Percentiles rank a stretch among this genome's conserved stretches.
Evolutionary conservation across 1,140 invertebrate species (phyloP).

Genomic region (Drosophila persimilis): DNA sequence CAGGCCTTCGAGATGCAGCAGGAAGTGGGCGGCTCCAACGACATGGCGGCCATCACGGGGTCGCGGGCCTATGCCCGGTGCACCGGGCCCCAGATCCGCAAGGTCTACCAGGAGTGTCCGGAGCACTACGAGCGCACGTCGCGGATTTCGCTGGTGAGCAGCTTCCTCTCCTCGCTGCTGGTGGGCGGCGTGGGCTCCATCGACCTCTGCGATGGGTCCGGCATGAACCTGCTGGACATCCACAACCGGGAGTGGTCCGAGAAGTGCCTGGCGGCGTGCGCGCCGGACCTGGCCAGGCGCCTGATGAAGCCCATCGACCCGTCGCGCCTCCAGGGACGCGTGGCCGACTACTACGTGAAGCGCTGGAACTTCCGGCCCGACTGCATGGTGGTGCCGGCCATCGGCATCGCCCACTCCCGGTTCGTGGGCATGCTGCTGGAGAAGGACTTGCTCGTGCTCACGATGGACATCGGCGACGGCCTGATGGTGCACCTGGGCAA

Average conservation of each 20-base stretch:
- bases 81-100: constrained; percentile 96
- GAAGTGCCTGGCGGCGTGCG: constrained; percentile 89
- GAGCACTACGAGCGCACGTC: constrained; percentile 91
- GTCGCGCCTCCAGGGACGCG: constrained; percentile 87
- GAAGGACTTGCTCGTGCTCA: constrained; percentile 91
- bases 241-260: constrained; percentile 89
- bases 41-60: constrained; percentile 93
- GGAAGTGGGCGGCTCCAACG: constrained; percentile 89
- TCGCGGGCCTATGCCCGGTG: constrained; percentile 95
- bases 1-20: constrained; percentile 91
- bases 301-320: constrained; percentile 90
- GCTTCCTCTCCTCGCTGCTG: constrained; percentile 94
- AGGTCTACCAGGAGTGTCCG: constrained; percentile 88
- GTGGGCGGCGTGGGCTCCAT: constrained; percentile 94
- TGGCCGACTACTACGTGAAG: constrained; percentile 91
- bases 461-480: constrained; percentile 95
- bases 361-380: constrained; percentile 92
- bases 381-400: constrained; percentile 93
- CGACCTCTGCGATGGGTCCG: constrained; percentile 95
- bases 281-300: constrained; percentile 87
- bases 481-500: constrained; percentile 89
- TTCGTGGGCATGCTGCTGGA: constrained; percentile 91
- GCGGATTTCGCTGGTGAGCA: constrained; percentile 96
- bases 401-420: constrained; percentile 95
- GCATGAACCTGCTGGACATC: constrained; percentile 98